phyloP scores from a whole-genome alignment of 1,140 invertebrate species.

The Caenorhabditis briggsae region DNA sequence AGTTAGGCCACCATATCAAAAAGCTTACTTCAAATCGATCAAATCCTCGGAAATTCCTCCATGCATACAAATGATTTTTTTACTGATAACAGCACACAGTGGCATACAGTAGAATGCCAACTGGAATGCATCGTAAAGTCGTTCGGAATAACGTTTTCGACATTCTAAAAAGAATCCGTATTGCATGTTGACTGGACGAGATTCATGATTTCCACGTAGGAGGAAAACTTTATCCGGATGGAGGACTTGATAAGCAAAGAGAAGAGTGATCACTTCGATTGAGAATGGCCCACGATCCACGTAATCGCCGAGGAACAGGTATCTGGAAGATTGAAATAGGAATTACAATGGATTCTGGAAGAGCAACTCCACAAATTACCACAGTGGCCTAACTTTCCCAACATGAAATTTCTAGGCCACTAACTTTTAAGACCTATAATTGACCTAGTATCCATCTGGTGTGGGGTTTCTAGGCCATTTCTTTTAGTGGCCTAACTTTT shows the following conservation, averaged over 20 bases:
- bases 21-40: conserved; percentile 21
- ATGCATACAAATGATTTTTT: conserved; percentile 67
- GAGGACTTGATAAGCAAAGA: conserved; percentile 83
- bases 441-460: too few relatives aligned
- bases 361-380: too few relatives aligned
- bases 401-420: too few relatives aligned
- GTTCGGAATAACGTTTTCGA: conserved; percentile 87
- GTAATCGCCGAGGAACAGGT: conserved; percentile 81
- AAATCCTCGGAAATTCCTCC: conserved; percentile 60
- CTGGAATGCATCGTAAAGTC: conserved; percentile 79
- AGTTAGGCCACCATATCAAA: not conserved
- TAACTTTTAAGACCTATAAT: too few relatives aligned
- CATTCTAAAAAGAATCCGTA: conserved; percentile 83
- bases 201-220: conserved; percentile 95
- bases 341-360: not conserved
- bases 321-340: conserved; percentile 33
- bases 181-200: conserved; percentile 81
- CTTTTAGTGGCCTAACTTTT: too few relatives aligned
- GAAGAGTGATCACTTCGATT: conserved; percentile 79
- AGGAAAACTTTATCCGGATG: conserved; percentile 98
- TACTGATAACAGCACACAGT: conserved; percentile 48
- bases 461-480: too few relatives aligned
- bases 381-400: not conserved
- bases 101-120: conserved; percentile 62
- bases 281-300: conserved; percentile 81